A percentile compares a stretch with the other conserved stretches of the same genome.
phyloP scores from a whole-genome alignment of 53 echinoderm and acorn worm genomes.

The Hippasteria phrygiana region DNA sequence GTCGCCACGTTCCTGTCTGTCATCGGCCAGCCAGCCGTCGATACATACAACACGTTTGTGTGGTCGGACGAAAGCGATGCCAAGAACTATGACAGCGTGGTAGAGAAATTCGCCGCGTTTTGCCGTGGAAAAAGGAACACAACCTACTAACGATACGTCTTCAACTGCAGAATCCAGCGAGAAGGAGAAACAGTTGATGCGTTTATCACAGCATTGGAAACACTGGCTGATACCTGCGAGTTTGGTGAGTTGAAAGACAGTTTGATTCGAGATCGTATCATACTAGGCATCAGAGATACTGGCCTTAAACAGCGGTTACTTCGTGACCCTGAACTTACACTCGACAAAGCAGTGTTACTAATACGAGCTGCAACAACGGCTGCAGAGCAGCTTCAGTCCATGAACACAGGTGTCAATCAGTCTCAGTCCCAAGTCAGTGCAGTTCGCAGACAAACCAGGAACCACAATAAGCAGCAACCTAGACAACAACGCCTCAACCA shows the following conservation, averaged over 20 bases:
- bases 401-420: no score
- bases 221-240: slow-evolving; percentile 61
- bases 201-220: slow-evolving; percentile 57
- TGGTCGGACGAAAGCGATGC: slow-evolving; percentile 44
- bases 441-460: no score
- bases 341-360: no score
- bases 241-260: slow-evolving; percentile 47
- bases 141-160: slow-evolving; percentile 74
- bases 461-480: no score
- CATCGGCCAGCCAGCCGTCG: slow-evolving; percentile 67
- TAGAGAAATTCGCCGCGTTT: slow-evolving; percentile 65
- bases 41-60: slow-evolving; percentile 74
- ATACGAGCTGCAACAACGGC: no score
- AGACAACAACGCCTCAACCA: no score
- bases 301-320: no score
- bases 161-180: slow-evolving; percentile 64
- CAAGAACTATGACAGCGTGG: slow-evolving; percentile 47
- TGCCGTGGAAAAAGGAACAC: slow-evolving; percentile 67
- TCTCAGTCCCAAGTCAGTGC: no score
- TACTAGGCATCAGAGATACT: slow-evolving; percentile 42
- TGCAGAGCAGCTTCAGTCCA: no score
- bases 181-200: slow-evolving; percentile 71
- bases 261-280: slow-evolving; percentile 57
- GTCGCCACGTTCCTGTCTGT: slow-evolving; percentile 67
- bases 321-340: no score